Evolutionary conservation across 1,140 invertebrate species (phyloP), one percentile per base, ranked within the genome.

Genomic region (Tetraneura akinire): DNA sequence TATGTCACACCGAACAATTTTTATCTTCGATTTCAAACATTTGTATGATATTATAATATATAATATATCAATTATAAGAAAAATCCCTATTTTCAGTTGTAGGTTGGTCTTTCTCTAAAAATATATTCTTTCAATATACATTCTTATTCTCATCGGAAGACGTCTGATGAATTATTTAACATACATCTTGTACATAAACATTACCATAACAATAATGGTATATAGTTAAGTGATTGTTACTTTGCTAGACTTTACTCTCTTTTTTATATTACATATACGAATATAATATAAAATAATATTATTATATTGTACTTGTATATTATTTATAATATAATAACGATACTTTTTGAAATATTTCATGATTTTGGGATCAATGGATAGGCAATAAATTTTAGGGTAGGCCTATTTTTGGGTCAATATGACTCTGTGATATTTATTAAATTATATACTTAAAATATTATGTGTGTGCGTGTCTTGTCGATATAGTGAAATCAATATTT

Each of bases 351-450:
- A 16, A 51, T 29, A 29, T 71, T 71, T 71, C 45, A 51, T 51
- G 68, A 71, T 71, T 71, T 71, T 71, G 74, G 74, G 74, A 78
- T 78, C 74, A 78, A 78, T 47, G 55, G 57, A 78, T 60, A 78
- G 74, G 74, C 51, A 78, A 78, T 78, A 45, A 60, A 45, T 47
- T 42, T 78, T 78, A 78, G 74, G 74, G 74, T 78, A 78, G 74
- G 74, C 74, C 74, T 78, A 76, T 42, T 78, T 78, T 57, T 60
- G 74, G 74, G 74, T 78, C 74, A 78, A 45, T 78, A 60, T 45
- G 74, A 78, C 53, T 78, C 74, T 78, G 74, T 78, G 74, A 78
- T 78, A 78, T 78, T 71, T 71, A 47, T 64, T 64, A 68, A 68
- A 23, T 37, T 68, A 68, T 68, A 21, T 13, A 42, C n/a, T 42